These are phyloP conservation scores for Drepanosiphum platanoidis DNA, from an alignment of 2,888 invertebrate genomes.

Conservation along the genomic window DNA sequence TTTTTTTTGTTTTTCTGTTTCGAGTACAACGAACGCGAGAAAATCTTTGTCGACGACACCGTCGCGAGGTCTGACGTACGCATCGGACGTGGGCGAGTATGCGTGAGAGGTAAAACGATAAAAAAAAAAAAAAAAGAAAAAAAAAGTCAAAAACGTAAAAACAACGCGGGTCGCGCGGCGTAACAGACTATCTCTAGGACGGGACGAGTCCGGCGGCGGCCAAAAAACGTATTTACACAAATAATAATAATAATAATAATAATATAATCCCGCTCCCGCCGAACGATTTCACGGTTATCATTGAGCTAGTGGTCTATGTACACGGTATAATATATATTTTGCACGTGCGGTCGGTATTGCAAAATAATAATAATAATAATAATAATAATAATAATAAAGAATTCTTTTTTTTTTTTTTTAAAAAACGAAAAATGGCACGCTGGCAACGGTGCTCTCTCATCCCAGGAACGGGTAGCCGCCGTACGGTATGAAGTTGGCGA, in stretches of 20 bases:
- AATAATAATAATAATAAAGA: slow-evolving; percentile 1
- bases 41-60: not conserved
- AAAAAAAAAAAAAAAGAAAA: no score
- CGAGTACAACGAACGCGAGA: not conserved
- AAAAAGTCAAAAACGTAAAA: no score
- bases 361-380: not conserved
- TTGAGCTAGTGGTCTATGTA: slow-evolving; percentile 30
- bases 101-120: no score
- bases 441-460: not conserved
- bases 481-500: slow-evolving; percentile 76
- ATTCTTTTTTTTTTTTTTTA: no score
- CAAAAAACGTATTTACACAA: not conserved
- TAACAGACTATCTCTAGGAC: no score
- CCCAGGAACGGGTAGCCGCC: slow-evolving; percentile 61
- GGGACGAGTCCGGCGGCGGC: not conserved
- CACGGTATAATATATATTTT: not conserved
- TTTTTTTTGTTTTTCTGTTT: not conserved
- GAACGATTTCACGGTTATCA: slow-evolving; percentile 16
- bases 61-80: no score
- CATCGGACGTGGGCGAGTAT: no score
- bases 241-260: not conserved
- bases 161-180: no score
- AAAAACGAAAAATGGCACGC: slow-evolving; percentile 15
- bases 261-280: not conserved
- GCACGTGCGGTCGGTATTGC: not conserved